Evolutionary conservation across 1,140 invertebrate species (phyloP), one percentile per base, ranked within the genome.

Genomic region (Arctopsyche grandis): DNA sequence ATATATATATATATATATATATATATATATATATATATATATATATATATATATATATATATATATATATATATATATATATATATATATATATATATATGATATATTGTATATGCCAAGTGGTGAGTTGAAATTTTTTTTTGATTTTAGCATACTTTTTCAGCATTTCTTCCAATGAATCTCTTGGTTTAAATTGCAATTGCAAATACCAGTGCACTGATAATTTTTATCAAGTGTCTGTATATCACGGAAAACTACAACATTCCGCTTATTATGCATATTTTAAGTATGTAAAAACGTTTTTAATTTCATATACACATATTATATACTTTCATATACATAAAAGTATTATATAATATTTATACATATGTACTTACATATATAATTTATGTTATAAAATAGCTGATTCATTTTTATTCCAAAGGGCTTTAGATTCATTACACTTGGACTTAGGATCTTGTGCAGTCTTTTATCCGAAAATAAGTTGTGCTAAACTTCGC

Each of bases 181-280:
- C 16, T 22, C 0, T 1, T 29, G 71, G 71, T 14, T n/a, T 74
- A 5, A 56, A 52, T 1, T 74, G 71, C 22, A 74, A 74, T 56
- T 74, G 71, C 52, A 74, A 46, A 74, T 21, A 14, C 5, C 46
- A 74, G 22, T 74, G 71, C 14, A 24, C 44, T 7, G 24, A 74
- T 26, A 24, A 56, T 56, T 74, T 74, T 26, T 74, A 74, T 56
- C 24, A 74, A 24, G 46, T 74, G 12, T 7, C 5, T 56, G 1
- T 22, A 4, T 0, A 26, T n/a, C 43, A 56, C 1, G 48, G 46
- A 74, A 56, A 52, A 16, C 1, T 74, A 1, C 52, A 74, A 56
- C 71, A 74, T 26, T 56, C 71, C 16, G 7, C 44, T 5, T 46
- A 71, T 12, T 26, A 46, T 44, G 21, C 29, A 24, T 46, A 24